Conservation (phyloP, 1,140 invertebrate species). For the Drosophila santomea region DNA sequence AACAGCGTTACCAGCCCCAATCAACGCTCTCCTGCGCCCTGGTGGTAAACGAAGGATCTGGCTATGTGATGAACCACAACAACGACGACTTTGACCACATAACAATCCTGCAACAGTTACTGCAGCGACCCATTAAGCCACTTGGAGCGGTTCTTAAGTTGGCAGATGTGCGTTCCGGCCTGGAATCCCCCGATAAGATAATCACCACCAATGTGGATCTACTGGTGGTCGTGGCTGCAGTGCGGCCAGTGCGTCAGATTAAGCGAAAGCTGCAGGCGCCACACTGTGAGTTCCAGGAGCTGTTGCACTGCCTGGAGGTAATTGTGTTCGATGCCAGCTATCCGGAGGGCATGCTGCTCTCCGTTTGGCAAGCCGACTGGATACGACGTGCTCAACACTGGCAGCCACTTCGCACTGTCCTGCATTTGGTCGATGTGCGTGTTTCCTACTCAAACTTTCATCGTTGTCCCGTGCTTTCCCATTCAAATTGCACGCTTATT, state of each 20-base stretch:
- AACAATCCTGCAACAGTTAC: constrained; percentile 60
- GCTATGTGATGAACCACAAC: constrained; percentile 84
- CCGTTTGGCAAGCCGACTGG: constrained; percentile 85
- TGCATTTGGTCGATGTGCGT: constrained; percentile 85
- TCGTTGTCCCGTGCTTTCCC: constrained; percentile 65
- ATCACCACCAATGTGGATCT: constrained; percentile 71
- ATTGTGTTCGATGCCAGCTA: constrained; percentile 85
- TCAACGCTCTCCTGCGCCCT: constrained; percentile 85
- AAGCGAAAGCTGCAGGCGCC: constrained; percentile 55
- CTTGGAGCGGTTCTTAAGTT: constrained; percentile 76
- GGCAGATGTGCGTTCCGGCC: constrained; percentile 78
- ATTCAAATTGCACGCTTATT: constrained; percentile 80
- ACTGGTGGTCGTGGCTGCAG: constrained; percentile 78
- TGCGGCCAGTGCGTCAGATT: constrained; percentile 77
- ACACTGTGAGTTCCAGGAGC: constrained; percentile 37
- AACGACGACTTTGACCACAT: constrained; percentile 72
- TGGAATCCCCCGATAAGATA: constrained; percentile 13
- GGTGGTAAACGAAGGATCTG: constrained; percentile 86
- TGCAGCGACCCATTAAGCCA: constrained; percentile 85
- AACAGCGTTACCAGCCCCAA: constrained; percentile 85
- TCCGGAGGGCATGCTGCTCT: constrained; percentile 78
- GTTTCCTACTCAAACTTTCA: constrained; percentile 83
- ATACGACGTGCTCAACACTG: constrained; percentile 77
- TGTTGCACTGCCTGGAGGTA: constrained; percentile 84
- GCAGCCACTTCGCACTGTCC: constrained; percentile 84